These are phyloP conservation scores for Drosophila truncata DNA, from an alignment of 1,140 invertebrate species.

Conservation along the genomic window DNA sequence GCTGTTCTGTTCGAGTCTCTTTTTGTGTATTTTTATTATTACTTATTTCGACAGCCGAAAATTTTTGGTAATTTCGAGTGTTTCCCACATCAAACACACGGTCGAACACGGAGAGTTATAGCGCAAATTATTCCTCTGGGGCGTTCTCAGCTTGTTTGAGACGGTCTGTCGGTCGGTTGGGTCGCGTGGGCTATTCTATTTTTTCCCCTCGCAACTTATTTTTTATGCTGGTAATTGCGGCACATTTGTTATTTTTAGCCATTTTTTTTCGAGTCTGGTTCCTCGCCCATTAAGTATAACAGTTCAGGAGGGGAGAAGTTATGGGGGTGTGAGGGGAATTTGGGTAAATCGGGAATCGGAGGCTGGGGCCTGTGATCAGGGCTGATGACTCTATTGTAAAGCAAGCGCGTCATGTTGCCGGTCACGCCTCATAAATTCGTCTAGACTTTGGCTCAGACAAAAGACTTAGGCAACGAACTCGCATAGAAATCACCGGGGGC, in stretches of 20 bases:
- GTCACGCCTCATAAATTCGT: slow-evolving; percentile 55
- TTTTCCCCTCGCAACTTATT: slow-evolving; percentile 33
- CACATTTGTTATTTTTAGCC: slow-evolving; percentile 80
- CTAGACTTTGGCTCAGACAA: slow-evolving; percentile 57
- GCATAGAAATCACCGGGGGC: slow-evolving; percentile 33
- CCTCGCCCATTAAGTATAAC: slow-evolving; percentile 35
- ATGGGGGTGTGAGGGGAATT: not conserved
- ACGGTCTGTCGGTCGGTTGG: slow-evolving; percentile 61
- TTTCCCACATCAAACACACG: slow-evolving; percentile 69
- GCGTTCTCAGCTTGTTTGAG: slow-evolving; percentile 54
- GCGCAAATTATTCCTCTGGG: slow-evolving; percentile 51
- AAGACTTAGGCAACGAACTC: slow-evolving; percentile 81
- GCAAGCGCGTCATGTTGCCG: slow-evolving; percentile 60
- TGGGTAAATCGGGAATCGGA: slow-evolving; percentile 10
- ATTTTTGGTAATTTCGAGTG: slow-evolving; percentile 75
- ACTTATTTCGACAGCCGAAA: slow-evolving; percentile 47
- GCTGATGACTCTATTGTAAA: slow-evolving; percentile 53
- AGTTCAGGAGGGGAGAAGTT: not conserved
- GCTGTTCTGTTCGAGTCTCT: slow-evolving; percentile 26
- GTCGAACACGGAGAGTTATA: slow-evolving; percentile 6
- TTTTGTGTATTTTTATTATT: slow-evolving; percentile 58
- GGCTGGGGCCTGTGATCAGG: slow-evolving; percentile 16
- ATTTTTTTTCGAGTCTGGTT: slow-evolving; percentile 21
- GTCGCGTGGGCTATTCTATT: slow-evolving; percentile 77
- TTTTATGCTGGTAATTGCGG: slow-evolving; percentile 66